A percentile compares a stretch with the other conserved stretches of the same genome.
phyloP scores from a whole-genome alignment of 2,113 vertebrate genomes.

The Stegostoma tigrinum region DNA sequence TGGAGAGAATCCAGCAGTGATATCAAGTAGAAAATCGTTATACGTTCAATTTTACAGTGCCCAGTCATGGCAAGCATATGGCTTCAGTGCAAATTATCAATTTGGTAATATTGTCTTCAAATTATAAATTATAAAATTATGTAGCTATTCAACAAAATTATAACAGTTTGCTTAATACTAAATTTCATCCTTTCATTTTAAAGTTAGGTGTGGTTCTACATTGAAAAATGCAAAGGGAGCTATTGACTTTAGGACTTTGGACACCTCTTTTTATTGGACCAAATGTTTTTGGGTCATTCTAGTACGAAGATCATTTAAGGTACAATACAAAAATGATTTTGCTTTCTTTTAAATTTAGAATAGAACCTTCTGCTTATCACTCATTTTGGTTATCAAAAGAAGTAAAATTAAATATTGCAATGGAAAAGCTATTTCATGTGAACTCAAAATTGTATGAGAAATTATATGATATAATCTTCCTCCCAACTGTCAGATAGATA shows the following conservation, averaged over 20 bases:
- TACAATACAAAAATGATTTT: background rate
- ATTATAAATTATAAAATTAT: background rate
- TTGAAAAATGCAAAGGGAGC: background rate
- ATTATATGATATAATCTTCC: background rate
- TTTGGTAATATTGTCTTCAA: background rate
- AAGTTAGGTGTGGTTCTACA: conserved; percentile 12
- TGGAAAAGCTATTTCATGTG: background rate
- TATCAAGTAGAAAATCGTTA: background rate
- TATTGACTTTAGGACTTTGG: background rate
- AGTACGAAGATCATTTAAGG: conserved; percentile 1
- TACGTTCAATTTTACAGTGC: background rate
- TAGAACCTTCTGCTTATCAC: background rate
- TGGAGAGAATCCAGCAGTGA: background rate
- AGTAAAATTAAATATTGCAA: background rate
- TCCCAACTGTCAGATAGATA: too few relatives aligned
- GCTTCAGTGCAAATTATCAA: conserved; percentile 12
- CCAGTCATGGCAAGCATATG: background rate
- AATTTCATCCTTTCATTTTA: background rate
- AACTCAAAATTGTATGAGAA: background rate
- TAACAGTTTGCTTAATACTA: background rate
- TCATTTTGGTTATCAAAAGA: background rate
- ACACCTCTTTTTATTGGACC: too few relatives aligned
- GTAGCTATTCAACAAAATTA: background rate
- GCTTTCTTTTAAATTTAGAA: background rate
- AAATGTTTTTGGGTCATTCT: background rate